Conservation (phyloP, 2,888 invertebrate genomes). For the Heteropelma amictum region DNA sequence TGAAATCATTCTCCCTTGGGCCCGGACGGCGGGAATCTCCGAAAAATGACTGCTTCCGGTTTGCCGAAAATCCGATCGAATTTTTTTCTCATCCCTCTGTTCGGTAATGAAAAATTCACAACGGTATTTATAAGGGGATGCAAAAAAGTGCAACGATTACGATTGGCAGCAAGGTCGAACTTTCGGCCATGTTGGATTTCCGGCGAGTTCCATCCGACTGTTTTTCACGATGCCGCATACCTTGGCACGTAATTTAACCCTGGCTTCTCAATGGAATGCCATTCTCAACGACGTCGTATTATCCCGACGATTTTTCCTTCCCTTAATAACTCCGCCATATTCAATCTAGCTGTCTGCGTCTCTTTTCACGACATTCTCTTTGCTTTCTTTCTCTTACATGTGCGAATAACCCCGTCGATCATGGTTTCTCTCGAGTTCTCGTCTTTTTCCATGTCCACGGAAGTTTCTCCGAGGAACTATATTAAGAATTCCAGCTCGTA, state of each 20-base stretch:
- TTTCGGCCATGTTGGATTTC: slow-evolving; percentile 30
- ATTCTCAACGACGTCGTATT: slow-evolving; percentile 38
- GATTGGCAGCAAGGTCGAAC: not conserved
- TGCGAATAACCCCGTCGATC: too few relatives aligned
- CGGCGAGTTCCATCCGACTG: slow-evolving; percentile 27
- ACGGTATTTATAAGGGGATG: too few relatives aligned
- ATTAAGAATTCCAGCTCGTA: slow-evolving; percentile 71
- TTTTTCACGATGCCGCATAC: slow-evolving; percentile 33
- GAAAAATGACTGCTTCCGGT: too few relatives aligned
- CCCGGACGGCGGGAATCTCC: too few relatives aligned
- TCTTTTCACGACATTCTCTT: slow-evolving; percentile 12
- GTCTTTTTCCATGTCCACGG: slow-evolving; percentile 44
- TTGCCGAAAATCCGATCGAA: too few relatives aligned
- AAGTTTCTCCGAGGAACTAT: slow-evolving; percentile 66
- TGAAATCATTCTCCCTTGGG: too few relatives aligned
- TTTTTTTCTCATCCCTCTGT: too few relatives aligned
- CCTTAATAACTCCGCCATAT: slow-evolving; percentile 34
- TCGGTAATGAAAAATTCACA: too few relatives aligned
- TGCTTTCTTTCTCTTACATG: not conserved
- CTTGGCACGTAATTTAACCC: slow-evolving; percentile 55
- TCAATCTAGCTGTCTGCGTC: not conserved
- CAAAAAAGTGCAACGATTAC: too few relatives aligned
- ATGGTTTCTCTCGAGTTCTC: slow-evolving; percentile 48
- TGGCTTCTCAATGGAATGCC: slow-evolving; percentile 53
- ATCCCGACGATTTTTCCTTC: slow-evolving; percentile 21